Evolutionary conservation across 2,888 invertebrate species (phyloP), one percentile per base, ranked within the genome.

Genomic region (Macrosiphum euphorbiae): DNA sequence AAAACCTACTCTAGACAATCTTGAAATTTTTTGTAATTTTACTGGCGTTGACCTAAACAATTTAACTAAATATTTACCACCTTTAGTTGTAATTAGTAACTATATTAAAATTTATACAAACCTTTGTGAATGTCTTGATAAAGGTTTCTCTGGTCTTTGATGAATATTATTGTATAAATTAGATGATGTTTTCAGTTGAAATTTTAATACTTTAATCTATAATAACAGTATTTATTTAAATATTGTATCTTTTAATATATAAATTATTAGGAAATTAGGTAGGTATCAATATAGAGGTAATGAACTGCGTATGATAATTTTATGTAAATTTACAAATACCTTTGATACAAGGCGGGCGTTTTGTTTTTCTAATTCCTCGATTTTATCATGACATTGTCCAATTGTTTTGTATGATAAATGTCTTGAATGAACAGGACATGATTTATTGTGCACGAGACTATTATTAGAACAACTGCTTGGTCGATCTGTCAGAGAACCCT

Each of bases 201-300:
- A 94, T 90, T 94, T 94, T n/a, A 94, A 86, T n/a, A 94, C 94
- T 90, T 94, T 94, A 87, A 94, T 90, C 94, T 94, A 58, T 20
- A 88, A 88, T 44, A n/a, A 52, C 26, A 88, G 1, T 58, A 13
- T 58, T 86, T 16, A 50, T 35, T 35, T 1, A 85, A 41, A 58
- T 10, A 61, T 35, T 35, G 1, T 55, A 41, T 41, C 0, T 87
- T 87, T 50, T 87, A 87, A 11, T n/a, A 16, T 5, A 78, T 35
- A 78, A 78, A 8, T 78, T 35, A 35, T 78, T 35, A 35, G 78
- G 8, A n/a, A 4, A 35, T 67, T 1, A 16, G 67, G n/a, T 20
- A 58, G 44, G 5, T 67, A 5, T 61, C 7, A 61, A 58, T 44
- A 26, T 16, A 44, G 61, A 44, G 44, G 0, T 67, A 58, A 90